These are phyloP conservation scores for Austrolebias charrua DNA, from an alignment of 2,797 vertebrate genomes.

Conservation along the genomic window DNA sequence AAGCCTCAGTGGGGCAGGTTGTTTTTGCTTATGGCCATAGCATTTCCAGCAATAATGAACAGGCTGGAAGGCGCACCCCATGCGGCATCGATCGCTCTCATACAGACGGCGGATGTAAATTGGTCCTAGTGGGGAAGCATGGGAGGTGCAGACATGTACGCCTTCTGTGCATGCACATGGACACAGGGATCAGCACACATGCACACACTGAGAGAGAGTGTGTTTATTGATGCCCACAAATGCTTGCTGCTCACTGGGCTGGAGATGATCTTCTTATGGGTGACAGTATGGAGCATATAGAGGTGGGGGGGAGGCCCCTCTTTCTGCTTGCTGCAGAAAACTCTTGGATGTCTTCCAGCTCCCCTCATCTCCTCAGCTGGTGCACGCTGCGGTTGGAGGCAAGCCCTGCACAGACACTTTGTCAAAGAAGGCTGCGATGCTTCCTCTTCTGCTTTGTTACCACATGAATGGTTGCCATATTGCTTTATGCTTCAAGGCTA, in stretches of 20 bases:
- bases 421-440: conserved; percentile 37
- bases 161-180: conserved; percentile 75
- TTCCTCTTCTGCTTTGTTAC: conserved; percentile 66
- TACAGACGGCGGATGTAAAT: conserved; percentile 72
- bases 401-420: conserved; percentile 35
- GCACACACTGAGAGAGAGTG: conserved; percentile 54
- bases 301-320: conserved; percentile 32
- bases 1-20: conserved; percentile 48
- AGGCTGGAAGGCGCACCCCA: conserved; percentile 54
- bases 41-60: conserved; percentile 69
- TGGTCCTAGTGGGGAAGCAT: conserved; percentile 60
- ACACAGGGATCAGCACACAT: conserved; percentile 54
- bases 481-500: conserved; percentile 55
- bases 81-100: conserved; percentile 65
- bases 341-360: conserved; percentile 63
- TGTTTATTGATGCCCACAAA: conserved; percentile 44
- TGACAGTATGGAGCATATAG: conserved; percentile 70
- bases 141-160: conserved; percentile 63
- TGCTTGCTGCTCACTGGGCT: conserved; percentile 49
- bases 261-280: conserved; percentile 68
- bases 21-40: conserved; percentile 53
- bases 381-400: conserved; percentile 53
- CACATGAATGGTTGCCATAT: conserved; percentile 69
- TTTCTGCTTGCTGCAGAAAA: conserved; percentile 26
- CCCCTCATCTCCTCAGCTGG: conserved; percentile 58